Base-by-base conservation (phyloP, 2,888 invertebrate genomes). In the Leucophenga maculata region DNA sequence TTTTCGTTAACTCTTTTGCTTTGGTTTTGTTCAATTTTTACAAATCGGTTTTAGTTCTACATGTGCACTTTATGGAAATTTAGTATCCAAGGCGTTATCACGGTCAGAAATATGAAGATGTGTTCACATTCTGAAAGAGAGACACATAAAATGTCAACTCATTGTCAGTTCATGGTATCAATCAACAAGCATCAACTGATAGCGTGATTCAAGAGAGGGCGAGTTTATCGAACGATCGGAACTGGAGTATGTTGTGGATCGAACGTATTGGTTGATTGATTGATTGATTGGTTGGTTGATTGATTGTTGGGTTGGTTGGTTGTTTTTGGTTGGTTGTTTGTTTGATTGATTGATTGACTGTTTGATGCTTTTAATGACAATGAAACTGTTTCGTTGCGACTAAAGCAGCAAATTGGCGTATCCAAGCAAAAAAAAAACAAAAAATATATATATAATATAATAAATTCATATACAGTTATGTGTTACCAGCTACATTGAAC, bases 71-170 rank as follows among this genome's bases (percentile, higher is more conserved):
- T 72, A 76, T 78, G 76, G 78, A 80, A 81, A 77, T 78, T 77
- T 78, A 83, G 79, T 82, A 85, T 86, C 86, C 86, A 86, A 79
- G 85, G 83, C 85, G 82, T 85, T 77, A 86, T 84, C 86, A 85
- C 80, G 83, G 85, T 86, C 86, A 86, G 86, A 86, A 86, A 82
- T 85, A 86, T 86, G 84, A 86, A 83, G 81, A 77, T 78, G 81
- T 83, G 80, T 86, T 86, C 86, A 85, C 82, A 84, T 86, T 86
- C 86, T 86, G 86, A 86, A 86, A 86, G 86, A 86, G 86, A 86
- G 84, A 86, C 79, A 85, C 83, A 80, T 78, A 85, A 85, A 85
- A 85, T 82, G 83, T 84, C 85, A 86, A 85, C 86, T 86, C 82
- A 77, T 79, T 80, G 83, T 80, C 80, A 81, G 84, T 81, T 81